These are phyloP conservation scores for Meda fulgida DNA, from an alignment of 2,797 vertebrate genomes.

Conservation along the genomic window DNA sequence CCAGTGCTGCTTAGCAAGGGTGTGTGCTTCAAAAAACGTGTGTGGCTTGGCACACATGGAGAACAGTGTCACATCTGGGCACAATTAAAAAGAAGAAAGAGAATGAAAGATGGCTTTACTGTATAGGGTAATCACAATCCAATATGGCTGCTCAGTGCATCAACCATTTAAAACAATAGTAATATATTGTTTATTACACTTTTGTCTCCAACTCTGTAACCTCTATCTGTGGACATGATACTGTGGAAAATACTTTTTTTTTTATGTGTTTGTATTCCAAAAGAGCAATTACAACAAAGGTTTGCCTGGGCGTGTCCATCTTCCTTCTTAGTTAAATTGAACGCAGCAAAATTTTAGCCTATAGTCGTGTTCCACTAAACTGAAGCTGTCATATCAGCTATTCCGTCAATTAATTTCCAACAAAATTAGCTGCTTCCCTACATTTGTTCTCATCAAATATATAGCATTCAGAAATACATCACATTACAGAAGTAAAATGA, in stretches of 20 bases:
- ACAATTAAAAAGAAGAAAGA: slow-evolving; percentile 19
- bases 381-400: background rate
- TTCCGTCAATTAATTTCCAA: background rate
- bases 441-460: background rate
- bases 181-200: background rate
- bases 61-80: background rate
- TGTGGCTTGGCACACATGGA: background rate
- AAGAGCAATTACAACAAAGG: background rate
- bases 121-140: background rate
- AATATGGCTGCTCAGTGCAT: background rate
- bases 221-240: background rate
- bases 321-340: background rate
- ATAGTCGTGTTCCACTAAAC: background rate
- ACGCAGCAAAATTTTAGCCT: background rate
- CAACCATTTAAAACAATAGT: background rate
- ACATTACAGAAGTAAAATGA: background rate
- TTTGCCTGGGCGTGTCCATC: background rate
- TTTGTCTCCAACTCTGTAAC: background rate
- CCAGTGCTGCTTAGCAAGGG: slow-evolving; percentile 5
- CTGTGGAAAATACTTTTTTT: background rate
- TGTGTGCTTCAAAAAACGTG: background rate
- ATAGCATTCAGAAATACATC: background rate
- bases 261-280: background rate
- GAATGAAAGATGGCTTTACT: background rate
- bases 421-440: background rate